These are phyloP conservation scores for Megastigmus dorsalis DNA, from an alignment of 2,888 invertebrate species.

Conservation along the genomic window DNA sequence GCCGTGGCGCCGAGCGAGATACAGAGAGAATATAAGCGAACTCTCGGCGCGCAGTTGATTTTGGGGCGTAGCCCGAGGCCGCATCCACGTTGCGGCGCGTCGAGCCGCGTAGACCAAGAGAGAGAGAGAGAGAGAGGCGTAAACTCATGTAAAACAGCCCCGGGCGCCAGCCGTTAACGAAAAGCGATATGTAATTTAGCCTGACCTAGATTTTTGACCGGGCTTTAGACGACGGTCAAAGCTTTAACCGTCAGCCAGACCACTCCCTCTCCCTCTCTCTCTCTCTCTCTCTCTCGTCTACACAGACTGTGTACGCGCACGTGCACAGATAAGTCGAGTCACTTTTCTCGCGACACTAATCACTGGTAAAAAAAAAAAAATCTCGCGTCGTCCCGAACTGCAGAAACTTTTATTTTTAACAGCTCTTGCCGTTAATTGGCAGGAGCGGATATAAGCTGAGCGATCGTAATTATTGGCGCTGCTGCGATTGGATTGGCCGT, in stretches of 20 bases:
- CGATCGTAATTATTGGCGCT: no score
- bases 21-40: background rate
- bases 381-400: no score
- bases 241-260: conserved; percentile 8
- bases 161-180: conserved; percentile 54
- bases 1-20: background rate
- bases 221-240: background rate
- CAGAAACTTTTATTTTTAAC: no score
- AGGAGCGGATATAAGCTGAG: no score
- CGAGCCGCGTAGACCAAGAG: background rate
- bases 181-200: conserved; percentile 62
- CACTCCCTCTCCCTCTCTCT: background rate
- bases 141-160: conserved; percentile 39
- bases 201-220: conserved; percentile 61
- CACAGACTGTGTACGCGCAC: no score
- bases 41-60: conserved; percentile 30
- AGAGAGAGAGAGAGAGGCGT: no score
- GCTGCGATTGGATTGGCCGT: no score
- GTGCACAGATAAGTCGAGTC: no score
- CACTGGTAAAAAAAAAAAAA: no score
- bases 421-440: no score
- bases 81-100: background rate
- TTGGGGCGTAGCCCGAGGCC: conserved; percentile 27
- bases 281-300: background rate
- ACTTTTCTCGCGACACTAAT: no score